phyloP scores from a whole-genome alignment of 2,888 invertebrate species.

The Metallyticus violacea region DNA sequence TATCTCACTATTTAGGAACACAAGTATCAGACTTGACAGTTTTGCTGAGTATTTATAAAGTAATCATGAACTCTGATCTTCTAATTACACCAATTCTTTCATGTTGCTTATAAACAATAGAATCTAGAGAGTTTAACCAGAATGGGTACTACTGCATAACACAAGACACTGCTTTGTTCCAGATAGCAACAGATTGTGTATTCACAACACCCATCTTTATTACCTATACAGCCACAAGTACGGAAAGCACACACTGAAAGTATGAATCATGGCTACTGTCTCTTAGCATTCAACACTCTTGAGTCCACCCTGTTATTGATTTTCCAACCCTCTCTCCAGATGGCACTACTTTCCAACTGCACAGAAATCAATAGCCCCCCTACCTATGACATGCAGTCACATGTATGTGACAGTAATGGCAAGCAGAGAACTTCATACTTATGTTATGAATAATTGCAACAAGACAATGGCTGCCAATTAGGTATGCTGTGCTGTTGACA shows the following conservation, averaged over 20 bases:
- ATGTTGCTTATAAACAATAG: background rate
- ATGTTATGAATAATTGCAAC: background rate
- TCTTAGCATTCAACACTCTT: background rate
- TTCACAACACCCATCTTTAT: background rate
- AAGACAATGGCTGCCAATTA: background rate
- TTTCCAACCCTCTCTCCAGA: slow-evolving; percentile 16
- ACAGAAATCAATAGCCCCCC: slow-evolving; percentile 18
- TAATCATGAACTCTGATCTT: background rate
- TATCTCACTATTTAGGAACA: background rate
- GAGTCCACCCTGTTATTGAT: slow-evolving; percentile 21
- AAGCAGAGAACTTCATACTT: too few species aligned
- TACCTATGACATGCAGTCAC: background rate
- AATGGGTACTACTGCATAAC: background rate
- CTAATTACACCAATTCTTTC: background rate
- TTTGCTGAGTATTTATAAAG: background rate
- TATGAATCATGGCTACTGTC: slow-evolving; percentile 2
- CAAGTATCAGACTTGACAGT: background rate
- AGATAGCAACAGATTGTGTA: background rate
- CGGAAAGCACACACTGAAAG: background rate
- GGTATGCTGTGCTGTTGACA: background rate
- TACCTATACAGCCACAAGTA: background rate
- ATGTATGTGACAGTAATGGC: background rate
- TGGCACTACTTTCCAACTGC: slow-evolving; percentile 18
- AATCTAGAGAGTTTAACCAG: background rate
- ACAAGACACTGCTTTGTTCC: background rate